phyloP scores from a whole-genome alignment of 2,113 vertebrate species.

The Rhipidura dahli region DNA sequence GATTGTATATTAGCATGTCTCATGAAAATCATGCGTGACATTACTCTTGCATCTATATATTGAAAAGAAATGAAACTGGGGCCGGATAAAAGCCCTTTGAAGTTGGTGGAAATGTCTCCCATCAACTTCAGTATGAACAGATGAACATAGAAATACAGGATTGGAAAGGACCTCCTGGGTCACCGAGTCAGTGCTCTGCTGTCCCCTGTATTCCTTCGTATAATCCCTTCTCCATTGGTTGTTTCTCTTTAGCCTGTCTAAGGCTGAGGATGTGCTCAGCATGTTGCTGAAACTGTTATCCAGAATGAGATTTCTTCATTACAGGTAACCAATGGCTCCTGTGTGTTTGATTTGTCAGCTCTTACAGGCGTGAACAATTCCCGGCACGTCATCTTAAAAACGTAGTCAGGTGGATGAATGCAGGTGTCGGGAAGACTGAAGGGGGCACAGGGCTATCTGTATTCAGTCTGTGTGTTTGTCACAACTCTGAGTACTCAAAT shows the following conservation, averaged over 20 bases:
- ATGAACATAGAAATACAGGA: not conserved
- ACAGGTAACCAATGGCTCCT: not conserved
- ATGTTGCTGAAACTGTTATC: not conserved
- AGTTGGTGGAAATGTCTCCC: not conserved
- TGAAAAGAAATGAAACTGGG: constrained; percentile 40
- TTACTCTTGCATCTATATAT: constrained; percentile 17
- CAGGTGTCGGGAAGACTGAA: not conserved
- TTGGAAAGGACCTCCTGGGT: constrained; percentile 16
- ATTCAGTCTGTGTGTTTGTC: not conserved
- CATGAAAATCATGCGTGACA: constrained; percentile 38
- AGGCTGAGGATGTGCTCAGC: not conserved
- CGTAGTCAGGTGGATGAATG: not conserved
- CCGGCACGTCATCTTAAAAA: not conserved
- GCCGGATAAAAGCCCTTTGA: not conserved
- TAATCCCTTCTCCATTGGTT: not conserved
- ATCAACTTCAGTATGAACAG: not conserved
- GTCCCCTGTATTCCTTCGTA: not conserved
- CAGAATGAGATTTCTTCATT: not conserved
- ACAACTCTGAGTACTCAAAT: not conserved
- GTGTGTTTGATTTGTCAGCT: not conserved
- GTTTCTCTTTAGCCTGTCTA: not conserved
- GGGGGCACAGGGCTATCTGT: not conserved
- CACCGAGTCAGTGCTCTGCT: not conserved
- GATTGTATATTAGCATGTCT: constrained; percentile 24
- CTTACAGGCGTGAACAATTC: not conserved